phyloP scores from a whole-genome alignment of 2,888 invertebrate species.

The Chymomyza caudatula region DNA sequence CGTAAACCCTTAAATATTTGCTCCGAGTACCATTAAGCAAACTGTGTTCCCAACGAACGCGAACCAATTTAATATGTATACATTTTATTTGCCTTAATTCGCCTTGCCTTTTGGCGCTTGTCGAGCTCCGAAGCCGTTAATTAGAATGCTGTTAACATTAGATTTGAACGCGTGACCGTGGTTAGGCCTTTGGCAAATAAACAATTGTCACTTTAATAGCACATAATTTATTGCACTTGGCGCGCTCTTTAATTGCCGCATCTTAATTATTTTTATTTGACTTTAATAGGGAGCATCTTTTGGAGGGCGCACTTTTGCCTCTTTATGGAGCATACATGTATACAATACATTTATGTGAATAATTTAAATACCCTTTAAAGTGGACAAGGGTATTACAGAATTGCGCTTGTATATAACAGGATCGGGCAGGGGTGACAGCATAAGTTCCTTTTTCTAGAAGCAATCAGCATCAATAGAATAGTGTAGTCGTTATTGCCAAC shows the following conservation, averaged over 20 bases:
- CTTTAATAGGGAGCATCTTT: neutral
- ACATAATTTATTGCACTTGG: neutral
- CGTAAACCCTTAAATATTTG: neutral
- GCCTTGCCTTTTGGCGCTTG: constrained; percentile 6
- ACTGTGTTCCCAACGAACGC: neutral
- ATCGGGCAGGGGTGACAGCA: no score
- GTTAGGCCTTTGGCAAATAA: constrained; percentile 60
- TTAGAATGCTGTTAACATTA: constrained; percentile 71
- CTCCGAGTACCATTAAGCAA: neutral
- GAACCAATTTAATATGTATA: neutral
- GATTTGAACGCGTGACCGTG: constrained; percentile 52
- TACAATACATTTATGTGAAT: neutral
- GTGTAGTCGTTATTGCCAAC: no score
- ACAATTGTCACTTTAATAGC: constrained; percentile 37
- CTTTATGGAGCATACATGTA: neutral
- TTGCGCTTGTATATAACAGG: no score
- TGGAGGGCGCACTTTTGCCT: neutral
- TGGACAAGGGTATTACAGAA: no score
- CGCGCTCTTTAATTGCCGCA: neutral
- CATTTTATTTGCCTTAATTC: constrained; percentile 34
- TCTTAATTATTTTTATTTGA: neutral
- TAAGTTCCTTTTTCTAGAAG: no score
- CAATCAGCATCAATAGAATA: no score
- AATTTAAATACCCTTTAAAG: neutral
- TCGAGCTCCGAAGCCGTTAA: constrained; percentile 30